Evolutionary conservation across 1,140 invertebrate species (phyloP).

Genomic region (Melipona quadrifasciata): DNA sequence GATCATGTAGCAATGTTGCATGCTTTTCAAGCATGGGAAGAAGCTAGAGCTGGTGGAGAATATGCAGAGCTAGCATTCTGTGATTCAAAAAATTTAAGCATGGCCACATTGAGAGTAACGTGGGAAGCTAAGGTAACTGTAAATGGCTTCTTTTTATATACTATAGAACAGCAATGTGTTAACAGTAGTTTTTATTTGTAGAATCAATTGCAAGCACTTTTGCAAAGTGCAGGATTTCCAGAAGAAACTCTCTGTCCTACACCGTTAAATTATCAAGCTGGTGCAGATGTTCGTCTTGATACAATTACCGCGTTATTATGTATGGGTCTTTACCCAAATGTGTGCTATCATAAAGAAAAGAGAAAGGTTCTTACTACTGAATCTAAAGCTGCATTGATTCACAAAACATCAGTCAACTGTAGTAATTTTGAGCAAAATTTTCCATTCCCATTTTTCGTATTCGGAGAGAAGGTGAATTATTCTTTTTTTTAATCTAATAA

Average conservation of each 20-base stretch:
- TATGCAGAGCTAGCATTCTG: slow-evolving; percentile 92
- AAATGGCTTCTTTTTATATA: not conserved
- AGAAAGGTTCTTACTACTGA: slow-evolving; percentile 97
- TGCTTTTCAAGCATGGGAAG: slow-evolving; percentile 95
- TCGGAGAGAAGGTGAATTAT: slow-evolving; percentile 93
- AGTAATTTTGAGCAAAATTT: slow-evolving; percentile 92
- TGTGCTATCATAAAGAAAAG: slow-evolving; percentile 97
- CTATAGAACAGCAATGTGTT: not conserved
- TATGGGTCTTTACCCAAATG: slow-evolving; percentile 97
- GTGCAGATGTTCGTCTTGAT: slow-evolving; percentile 91
- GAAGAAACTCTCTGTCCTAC: slow-evolving; percentile 89
- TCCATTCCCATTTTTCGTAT: slow-evolving; percentile 97
- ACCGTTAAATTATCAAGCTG: slow-evolving; percentile 89
- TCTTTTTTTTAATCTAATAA: not conserved
- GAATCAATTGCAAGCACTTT: slow-evolving; percentile 93
- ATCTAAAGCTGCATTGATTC: slow-evolving; percentile 95
- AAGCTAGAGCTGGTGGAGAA: slow-evolving; percentile 89
- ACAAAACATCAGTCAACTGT: slow-evolving; percentile 98
- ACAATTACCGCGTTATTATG: slow-evolving; percentile 92
- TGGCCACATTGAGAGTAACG: slow-evolving; percentile 94
- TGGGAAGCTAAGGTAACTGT: slow-evolving; percentile 91
- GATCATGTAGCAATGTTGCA: slow-evolving; percentile 98
- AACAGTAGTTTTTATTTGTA: slow-evolving; percentile 66
- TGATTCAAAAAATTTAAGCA: slow-evolving; percentile 93
- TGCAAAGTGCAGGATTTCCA: slow-evolving; percentile 92